Evolutionary conservation across 64 coral and sea anemone species (phyloP).

Genomic region (Astreopora myriophthalma): DNA sequence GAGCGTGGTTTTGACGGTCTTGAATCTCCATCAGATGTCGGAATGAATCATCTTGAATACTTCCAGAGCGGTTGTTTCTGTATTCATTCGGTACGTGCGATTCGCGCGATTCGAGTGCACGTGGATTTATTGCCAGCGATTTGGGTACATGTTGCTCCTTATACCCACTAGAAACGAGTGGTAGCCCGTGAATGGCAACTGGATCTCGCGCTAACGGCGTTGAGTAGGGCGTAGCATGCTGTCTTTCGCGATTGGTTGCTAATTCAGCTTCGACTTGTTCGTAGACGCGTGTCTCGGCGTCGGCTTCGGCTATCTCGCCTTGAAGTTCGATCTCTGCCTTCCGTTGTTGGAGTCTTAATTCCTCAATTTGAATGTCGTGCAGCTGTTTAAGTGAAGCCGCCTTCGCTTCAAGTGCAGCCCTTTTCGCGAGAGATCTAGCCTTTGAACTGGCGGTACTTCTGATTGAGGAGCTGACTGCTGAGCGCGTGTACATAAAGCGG

Average conservation of each 20-base stretch:
- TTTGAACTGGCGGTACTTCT: conserved; percentile 51
- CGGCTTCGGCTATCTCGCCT: not conserved
- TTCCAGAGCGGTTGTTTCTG: not conserved
- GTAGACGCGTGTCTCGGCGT: not conserved
- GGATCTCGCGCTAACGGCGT: not conserved
- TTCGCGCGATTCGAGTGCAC: not conserved
- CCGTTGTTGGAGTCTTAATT: conserved; percentile 20
- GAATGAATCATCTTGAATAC: conserved; percentile 14
- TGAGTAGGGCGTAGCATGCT: not conserved
- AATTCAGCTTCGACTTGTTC: not conserved
- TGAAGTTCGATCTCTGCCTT: not conserved
- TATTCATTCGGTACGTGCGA: not conserved
- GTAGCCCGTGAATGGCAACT: not conserved
- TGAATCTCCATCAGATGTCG: not conserved
- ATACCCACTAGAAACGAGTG: not conserved
- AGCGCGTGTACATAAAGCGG: conserved; percentile 11
- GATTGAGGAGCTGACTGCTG: not conserved
- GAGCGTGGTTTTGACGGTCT: conserved; percentile 4
- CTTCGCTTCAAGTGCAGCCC: conserved; percentile 71
- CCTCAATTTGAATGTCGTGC: conserved; percentile 62
- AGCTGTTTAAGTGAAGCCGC: conserved; percentile 37
- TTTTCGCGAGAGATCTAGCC: conserved; percentile 38
- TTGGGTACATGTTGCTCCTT: not conserved
- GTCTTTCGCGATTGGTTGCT: not conserved
- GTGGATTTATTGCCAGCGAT: not conserved